Percentiles rank a stretch among this genome's conserved stretches.
Conservation (phyloP, 1,140 invertebrate species). For the Bombus waltoni region DNA sequence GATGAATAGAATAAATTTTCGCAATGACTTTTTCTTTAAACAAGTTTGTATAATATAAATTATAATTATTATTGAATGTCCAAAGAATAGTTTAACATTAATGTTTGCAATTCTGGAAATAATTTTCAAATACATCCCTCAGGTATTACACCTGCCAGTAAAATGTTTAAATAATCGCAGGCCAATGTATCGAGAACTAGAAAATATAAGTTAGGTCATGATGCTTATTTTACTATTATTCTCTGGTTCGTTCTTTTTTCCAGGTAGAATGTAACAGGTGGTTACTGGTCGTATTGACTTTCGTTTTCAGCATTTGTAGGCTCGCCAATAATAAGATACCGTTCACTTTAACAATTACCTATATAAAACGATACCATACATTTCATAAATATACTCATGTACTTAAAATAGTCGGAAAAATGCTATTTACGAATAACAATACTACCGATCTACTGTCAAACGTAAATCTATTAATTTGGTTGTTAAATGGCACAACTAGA, state of each 20-base stretch:
- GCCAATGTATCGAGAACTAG: too few species aligned
- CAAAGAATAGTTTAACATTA: too few species aligned
- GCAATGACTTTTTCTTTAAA: background rate
- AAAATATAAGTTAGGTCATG: background rate
- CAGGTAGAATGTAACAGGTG: conserved; percentile 48
- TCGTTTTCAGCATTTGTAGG: conserved; percentile 31
- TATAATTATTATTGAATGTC: too few species aligned
- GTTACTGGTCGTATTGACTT: conserved; percentile 29
- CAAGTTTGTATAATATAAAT: background rate
- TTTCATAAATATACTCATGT: background rate
- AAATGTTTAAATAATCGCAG: too few species aligned
- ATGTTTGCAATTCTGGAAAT: too few species aligned
- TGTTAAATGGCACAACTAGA: too few species aligned
- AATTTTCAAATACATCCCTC: background rate
- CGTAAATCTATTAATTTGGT: background rate
- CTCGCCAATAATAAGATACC: conserved; percentile 9
- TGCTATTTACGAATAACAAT: background rate
- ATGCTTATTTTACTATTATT: background rate
- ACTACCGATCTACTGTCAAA: background rate
- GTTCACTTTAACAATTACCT: conserved; percentile 1
- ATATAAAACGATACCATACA: background rate
- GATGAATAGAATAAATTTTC: background rate
- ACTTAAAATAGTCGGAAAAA: background rate
- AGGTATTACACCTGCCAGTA: background rate
- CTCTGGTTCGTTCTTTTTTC: conserved; percentile 16